phyloP scores from a whole-genome alignment of 2,888 invertebrate species.

The Hirtodrosophila confusa region DNA sequence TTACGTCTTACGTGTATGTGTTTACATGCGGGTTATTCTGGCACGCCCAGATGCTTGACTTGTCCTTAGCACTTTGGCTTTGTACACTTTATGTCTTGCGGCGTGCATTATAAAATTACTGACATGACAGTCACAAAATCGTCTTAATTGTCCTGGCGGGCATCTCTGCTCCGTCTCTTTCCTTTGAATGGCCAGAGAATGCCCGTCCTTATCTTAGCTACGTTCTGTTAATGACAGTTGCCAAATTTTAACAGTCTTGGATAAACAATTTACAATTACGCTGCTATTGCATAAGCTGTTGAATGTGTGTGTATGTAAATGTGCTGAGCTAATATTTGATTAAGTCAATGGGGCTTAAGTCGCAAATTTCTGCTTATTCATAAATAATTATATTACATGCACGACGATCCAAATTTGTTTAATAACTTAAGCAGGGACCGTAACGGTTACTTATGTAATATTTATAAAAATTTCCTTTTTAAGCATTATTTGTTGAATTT shows the following conservation, averaged over 20 bases:
- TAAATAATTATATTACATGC: too few species aligned
- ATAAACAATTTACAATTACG: conserved; percentile 46
- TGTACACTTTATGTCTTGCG: conserved; percentile 66
- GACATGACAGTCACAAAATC: conserved; percentile 42
- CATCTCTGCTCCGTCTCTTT: neutral
- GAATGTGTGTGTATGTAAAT: conserved; percentile 3
- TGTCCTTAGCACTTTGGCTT: conserved; percentile 49
- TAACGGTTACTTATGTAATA: too few species aligned
- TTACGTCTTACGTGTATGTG: neutral
- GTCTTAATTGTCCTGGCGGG: conserved; percentile 26
- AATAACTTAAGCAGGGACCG: too few species aligned
- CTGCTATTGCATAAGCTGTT: neutral
- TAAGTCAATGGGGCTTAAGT: conserved; percentile 46
- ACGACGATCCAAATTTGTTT: too few species aligned
- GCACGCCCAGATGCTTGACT: conserved; percentile 20
- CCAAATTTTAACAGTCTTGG: conserved; percentile 32
- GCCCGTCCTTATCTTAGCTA: conserved; percentile 6
- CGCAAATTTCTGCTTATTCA: conserved; percentile 13
- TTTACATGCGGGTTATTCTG: conserved; percentile 8
- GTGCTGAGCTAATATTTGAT: conserved; percentile 49
- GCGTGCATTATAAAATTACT: conserved; percentile 67
- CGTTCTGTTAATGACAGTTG: conserved; percentile 46
- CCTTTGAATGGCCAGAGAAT: neutral
- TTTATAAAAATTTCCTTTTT: too few species aligned
- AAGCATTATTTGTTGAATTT: too few species aligned